Evolutionary conservation across 35 echinoderm and acorn worm genomes (phyloP), one percentile per base, ranked within the genome.

Genomic region (Apostichopus parvimensis): DNA sequence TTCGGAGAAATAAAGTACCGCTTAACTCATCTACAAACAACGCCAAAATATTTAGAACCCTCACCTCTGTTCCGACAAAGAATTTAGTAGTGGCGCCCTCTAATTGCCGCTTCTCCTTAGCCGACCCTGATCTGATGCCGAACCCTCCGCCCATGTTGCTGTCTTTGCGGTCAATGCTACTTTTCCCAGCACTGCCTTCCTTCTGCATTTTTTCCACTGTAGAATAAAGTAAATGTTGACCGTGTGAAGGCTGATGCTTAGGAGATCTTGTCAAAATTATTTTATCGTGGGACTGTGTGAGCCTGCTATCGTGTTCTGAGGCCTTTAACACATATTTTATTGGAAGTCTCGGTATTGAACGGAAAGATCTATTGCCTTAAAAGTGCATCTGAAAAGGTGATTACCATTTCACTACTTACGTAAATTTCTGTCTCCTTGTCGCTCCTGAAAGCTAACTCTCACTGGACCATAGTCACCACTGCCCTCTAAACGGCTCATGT

Each of bases 41-140:
- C 6, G 12, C 12, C 12, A 8, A 61, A 61, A 61, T 61, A 1
- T 61, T 8, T 61, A 11, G 12, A 61, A 61, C 12, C 12, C 89
- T 77, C 83, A 99, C 97, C 97, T 96, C 95, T 77, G 97, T 99
- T 13, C 97, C 97, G 20, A 99, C 93, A 91, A 88, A 99, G 89
- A 96, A 99, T 80, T 96, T 99, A 9, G 91, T 93, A 1, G 95
- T 94, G 28, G 88, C 97, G 54, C 91, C 94, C 26, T 99, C 97
- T 77, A 99, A 66, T 13, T 91, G 95, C 57, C 87, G 94, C 92
- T 99, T 99, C 8, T 99, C 97, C 77, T 99, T 99, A 18, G 95
- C 97, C 58, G 97, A 99, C 9, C 97, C 95, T 45, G 87, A 81
- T 62, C 92, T 21, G 56, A 92, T 21, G 1, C 88, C 79, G 14